Evolutionary conservation across 2,888 invertebrate genomes (phyloP).

Genomic region (Ethmia dodecea): DNA sequence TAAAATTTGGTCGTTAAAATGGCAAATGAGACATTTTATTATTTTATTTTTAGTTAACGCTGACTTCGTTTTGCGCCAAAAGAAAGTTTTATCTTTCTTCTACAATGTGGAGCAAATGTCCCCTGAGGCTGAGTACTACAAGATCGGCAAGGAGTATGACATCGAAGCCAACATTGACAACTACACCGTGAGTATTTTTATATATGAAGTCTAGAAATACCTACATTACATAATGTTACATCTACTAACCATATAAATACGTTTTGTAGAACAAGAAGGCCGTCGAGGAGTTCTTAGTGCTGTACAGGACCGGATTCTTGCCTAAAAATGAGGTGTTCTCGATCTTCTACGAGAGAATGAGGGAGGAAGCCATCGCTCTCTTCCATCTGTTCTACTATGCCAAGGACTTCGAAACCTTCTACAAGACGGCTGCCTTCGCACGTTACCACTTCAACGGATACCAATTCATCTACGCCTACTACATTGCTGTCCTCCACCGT

Average conservation of each 20-base stretch:
- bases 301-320: constrained; percentile 58
- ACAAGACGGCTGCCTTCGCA: constrained; percentile 74
- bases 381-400: constrained; percentile 78
- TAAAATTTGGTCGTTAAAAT: too few relatives aligned
- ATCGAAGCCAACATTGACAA: constrained; percentile 52
- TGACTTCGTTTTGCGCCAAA: constrained; percentile 19
- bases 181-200: constrained; percentile 45
- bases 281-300: constrained; percentile 55
- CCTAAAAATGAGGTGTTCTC: constrained; percentile 71
- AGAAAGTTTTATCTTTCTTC: constrained; percentile 36
- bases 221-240: background rate
- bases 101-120: constrained; percentile 55
- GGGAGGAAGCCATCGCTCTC: constrained; percentile 68
- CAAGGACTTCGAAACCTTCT: constrained; percentile 79
- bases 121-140: constrained; percentile 47
- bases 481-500: constrained; percentile 78
- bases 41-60: constrained; percentile 22
- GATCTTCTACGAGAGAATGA: constrained; percentile 58
- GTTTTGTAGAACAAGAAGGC: constrained; percentile 54
- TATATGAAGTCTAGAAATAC: background rate
- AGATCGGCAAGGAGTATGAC: constrained; percentile 45
- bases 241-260: background rate
- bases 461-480: constrained; percentile 79
- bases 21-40: too few relatives aligned
- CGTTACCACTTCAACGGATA: constrained; percentile 79